A percentile compares a stretch with the other conserved stretches of the same genome.
Conservation (phyloP, 1,140 invertebrate species). For the Pantala flavescens region DNA sequence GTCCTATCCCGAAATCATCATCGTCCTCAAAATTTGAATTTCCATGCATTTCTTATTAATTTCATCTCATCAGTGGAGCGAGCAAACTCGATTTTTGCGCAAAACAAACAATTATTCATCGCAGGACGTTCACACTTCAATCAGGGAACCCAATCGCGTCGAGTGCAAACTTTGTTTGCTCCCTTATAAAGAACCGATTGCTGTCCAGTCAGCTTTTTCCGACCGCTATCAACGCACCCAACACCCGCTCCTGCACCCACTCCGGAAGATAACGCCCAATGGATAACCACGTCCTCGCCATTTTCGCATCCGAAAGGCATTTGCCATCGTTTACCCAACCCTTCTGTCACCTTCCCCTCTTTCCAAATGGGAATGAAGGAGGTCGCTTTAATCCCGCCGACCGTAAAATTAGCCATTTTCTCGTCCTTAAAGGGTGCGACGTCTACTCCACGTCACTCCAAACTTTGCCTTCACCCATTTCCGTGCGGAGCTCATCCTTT, state of each 20-base stretch:
- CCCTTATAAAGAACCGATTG: no score
- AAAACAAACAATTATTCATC: no score
- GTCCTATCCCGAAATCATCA: no score
- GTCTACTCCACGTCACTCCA: neutral
- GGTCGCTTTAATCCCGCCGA: neutral
- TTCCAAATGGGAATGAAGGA: neutral
- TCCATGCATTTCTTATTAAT: no score
- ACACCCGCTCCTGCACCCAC: neutral
- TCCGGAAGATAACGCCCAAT: neutral
- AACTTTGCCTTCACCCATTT: neutral
- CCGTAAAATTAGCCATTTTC: slow-evolving; percentile 7
- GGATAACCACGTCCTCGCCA: neutral
- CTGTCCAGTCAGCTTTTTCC: no score
- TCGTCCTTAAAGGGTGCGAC: neutral
- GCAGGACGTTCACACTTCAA: no score
- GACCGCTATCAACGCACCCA: neutral
- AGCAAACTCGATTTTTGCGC: no score
- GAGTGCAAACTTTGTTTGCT: no score
- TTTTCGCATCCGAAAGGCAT: neutral
- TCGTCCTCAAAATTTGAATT: no score
- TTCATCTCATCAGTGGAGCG: no score
- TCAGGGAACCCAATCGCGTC: no score
- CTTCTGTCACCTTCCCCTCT: neutral
- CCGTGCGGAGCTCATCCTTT: neutral
- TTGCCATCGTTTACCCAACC: neutral